A percentile compares a stretch with the other conserved stretches of the same genome.
phyloP scores from a whole-genome alignment of 2,888 invertebrate genomes.

The Harmothoe impar region DNA sequence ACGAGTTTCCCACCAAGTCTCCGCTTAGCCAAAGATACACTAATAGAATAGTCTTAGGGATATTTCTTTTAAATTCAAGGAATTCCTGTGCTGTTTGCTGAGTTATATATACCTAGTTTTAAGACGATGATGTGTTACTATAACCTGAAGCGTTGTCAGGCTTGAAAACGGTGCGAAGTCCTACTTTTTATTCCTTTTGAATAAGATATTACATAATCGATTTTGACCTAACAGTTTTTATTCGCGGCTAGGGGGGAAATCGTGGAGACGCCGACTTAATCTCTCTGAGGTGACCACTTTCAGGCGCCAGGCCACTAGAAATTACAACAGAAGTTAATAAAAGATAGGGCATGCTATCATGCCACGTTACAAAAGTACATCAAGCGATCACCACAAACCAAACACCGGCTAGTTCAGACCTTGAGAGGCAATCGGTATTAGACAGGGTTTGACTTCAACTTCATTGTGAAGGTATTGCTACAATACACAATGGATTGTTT shows the following conservation, averaged over 20 bases:
- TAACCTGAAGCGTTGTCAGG: too few species aligned
- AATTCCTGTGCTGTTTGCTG: neutral
- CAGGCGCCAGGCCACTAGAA: constrained; percentile 58
- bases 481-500: neutral
- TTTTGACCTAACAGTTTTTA: neutral
- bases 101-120: neutral
- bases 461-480: neutral
- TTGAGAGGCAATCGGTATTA: neutral
- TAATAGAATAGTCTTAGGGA: neutral
- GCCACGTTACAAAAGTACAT: constrained; percentile 52
- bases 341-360: constrained; percentile 48
- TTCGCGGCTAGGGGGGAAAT: constrained; percentile 36
- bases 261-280: constrained; percentile 33
- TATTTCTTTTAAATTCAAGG: neutral
- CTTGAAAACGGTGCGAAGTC: neutral
- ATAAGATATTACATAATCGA: neutral
- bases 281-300: constrained; percentile 48
- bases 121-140: too few species aligned
- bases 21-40: constrained; percentile 6
- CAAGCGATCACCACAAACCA: constrained; percentile 16
- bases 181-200: neutral
- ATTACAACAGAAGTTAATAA: constrained; percentile 48
- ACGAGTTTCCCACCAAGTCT: constrained; percentile 37
- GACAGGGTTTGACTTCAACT: neutral
- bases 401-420: neutral